A percentile compares a stretch with the other conserved stretches of the same genome.
phyloP scores from a whole-genome alignment of 2,888 invertebrate genomes.

The Netelia melanura region DNA sequence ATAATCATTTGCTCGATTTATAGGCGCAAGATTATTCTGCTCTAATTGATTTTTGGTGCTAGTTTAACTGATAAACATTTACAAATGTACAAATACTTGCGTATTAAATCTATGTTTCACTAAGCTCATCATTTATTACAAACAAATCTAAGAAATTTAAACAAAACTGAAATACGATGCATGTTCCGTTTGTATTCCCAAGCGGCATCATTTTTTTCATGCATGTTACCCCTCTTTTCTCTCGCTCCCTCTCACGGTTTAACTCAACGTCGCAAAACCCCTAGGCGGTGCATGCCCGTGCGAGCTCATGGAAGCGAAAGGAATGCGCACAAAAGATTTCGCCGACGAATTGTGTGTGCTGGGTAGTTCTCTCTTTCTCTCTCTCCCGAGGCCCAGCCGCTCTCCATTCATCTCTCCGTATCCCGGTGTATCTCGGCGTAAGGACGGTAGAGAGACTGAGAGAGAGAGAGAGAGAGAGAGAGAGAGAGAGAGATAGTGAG shows the following conservation, averaged over 20 bases:
- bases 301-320: slow-evolving; percentile 72
- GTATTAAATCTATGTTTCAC: too few relatives aligned
- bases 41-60: too few relatives aligned
- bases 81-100: too few relatives aligned
- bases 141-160: neutral
- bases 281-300: slow-evolving; percentile 15
- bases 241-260: neutral
- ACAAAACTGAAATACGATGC: neutral
- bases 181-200: slow-evolving; percentile 3
- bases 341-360: slow-evolving; percentile 71
- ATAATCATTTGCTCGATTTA: too few relatives aligned
- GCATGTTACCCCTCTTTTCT: neutral
- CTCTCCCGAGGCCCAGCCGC: slow-evolving; percentile 64
- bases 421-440: slow-evolving; percentile 46
- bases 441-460: neutral
- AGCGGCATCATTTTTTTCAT: slow-evolving; percentile 8
- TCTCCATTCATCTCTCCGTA: slow-evolving; percentile 79
- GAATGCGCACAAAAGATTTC: slow-evolving; percentile 83
- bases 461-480: neutral
- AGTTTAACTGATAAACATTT: too few relatives aligned
- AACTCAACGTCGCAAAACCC: slow-evolving; percentile 21
- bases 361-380: slow-evolving; percentile 45
- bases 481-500: neutral
- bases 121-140: neutral
- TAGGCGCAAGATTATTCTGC: too few relatives aligned